Evolutionary conservation across 1,140 invertebrate genomes (phyloP).

Genomic region (Pogonus chalceus): DNA sequence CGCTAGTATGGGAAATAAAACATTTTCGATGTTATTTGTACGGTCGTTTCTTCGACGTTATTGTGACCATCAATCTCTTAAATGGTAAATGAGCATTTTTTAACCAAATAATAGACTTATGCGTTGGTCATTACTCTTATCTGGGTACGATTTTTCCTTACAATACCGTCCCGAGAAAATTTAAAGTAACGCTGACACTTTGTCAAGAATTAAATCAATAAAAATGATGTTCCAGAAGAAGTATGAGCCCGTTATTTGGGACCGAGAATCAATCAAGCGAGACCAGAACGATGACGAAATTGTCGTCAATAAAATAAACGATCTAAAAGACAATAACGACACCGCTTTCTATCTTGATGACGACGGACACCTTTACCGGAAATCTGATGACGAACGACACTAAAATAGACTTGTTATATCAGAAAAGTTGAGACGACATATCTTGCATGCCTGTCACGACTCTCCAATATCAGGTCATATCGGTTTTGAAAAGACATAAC

Average conservation of each 20-base stretch:
- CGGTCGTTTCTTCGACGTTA: slow-evolving; percentile 29
- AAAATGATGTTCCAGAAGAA: not conserved
- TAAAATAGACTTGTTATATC: slow-evolving; percentile 11
- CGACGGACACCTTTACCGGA: slow-evolving; percentile 8
- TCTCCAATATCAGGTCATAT: slow-evolving; percentile 15
- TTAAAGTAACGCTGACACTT: slow-evolving; percentile 18
- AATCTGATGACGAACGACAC: not conserved
- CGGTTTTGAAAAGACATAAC: slow-evolving; percentile 16
- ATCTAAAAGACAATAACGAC: not conserved
- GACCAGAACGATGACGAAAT: not conserved
- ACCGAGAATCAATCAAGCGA: not conserved
- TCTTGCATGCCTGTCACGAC: slow-evolving; percentile 12
- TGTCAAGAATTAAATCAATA: slow-evolving; percentile 16
- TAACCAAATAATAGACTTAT: slow-evolving; percentile 25
- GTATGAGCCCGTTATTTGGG: not conserved
- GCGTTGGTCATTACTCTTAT: slow-evolving; percentile 28
- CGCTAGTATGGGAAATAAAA: slow-evolving; percentile 31
- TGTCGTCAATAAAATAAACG: not conserved
- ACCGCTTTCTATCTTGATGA: slow-evolving; percentile 12
- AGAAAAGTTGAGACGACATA: not conserved
- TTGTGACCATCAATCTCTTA: slow-evolving; percentile 36
- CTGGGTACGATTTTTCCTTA: slow-evolving; percentile 31
- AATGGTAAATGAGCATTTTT: slow-evolving; percentile 29
- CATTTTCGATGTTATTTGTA: slow-evolving; percentile 33
- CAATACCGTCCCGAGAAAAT: slow-evolving; percentile 15